Conservation (phyloP, 2,113 vertebrate species). For the Notothenia coriiceps region DNA sequence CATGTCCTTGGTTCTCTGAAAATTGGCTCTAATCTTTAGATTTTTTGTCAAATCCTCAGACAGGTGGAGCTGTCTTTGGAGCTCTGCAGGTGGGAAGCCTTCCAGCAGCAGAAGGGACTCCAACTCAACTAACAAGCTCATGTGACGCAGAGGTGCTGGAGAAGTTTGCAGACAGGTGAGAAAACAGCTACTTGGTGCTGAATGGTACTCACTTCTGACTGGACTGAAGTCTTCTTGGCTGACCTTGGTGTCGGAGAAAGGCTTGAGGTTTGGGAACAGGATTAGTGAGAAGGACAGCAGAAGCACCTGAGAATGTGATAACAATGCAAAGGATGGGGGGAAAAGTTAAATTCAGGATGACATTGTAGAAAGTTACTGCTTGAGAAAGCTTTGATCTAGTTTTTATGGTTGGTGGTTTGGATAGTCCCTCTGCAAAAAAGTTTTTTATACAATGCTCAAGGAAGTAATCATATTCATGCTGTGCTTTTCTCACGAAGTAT, state of each 20-base stretch:
- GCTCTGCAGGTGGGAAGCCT: conserved; percentile 24
- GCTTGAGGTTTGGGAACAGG: conserved; percentile 92
- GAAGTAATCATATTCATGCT: background rate
- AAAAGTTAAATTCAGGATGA: background rate
- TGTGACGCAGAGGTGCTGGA: conserved; percentile 33
- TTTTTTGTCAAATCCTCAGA: conserved; percentile 33
- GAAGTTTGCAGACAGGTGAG: conserved; percentile 23
- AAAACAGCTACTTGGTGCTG: conserved; percentile 15
- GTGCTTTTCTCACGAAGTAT: background rate
- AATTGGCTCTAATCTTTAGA: background rate
- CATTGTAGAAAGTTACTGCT: background rate
- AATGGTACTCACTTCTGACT: conserved; percentile 87
- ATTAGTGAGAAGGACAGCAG: conserved; percentile 93
- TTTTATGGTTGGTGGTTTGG: background rate
- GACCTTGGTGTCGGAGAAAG: conserved; percentile 86
- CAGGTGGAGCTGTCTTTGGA: conserved; percentile 7
- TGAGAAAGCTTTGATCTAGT: background rate
- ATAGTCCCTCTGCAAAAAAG: background rate
- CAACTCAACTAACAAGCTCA: conserved; percentile 32
- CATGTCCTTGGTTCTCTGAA: background rate
- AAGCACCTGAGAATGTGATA: conserved; percentile 86
- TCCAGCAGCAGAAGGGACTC: conserved; percentile 3
- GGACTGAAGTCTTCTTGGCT: conserved; percentile 89
- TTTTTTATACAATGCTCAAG: background rate
- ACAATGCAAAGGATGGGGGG: background rate